phyloP scores from a whole-genome alignment of 2,797 vertebrate species.

The Muscicapa comitata region DNA sequence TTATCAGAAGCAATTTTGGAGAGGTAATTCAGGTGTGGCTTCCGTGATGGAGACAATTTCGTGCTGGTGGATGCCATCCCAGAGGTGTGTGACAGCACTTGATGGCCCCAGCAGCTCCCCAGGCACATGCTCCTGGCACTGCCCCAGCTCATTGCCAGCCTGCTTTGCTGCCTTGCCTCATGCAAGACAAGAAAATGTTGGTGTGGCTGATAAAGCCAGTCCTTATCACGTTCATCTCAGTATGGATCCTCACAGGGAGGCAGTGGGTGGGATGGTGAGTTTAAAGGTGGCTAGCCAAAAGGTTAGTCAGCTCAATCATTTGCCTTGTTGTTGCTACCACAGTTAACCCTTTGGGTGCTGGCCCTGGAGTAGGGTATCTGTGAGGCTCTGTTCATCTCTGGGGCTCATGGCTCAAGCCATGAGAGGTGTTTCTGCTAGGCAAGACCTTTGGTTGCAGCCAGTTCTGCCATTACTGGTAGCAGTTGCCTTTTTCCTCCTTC shows the following conservation, averaged over 20 bases:
- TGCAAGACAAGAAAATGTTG: not conserved
- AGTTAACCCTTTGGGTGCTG: not conserved
- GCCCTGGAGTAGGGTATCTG: not conserved
- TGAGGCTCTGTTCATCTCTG: not conserved
- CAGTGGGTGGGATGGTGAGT: not conserved
- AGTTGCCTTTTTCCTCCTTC: not conserved
- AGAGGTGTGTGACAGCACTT: not conserved
- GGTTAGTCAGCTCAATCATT: not conserved
- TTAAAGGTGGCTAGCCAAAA: not conserved
- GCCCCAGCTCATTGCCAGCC: not conserved
- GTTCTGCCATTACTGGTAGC: not conserved
- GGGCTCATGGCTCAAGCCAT: not conserved
- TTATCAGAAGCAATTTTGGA: conserved; percentile 1
- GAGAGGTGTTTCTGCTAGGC: not conserved
- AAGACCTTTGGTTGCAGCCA: not conserved
- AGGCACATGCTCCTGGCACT: rapidly evolving
- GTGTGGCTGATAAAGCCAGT: not conserved
- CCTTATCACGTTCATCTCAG: not conserved
- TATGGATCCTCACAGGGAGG: not conserved
- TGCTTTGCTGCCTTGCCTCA: rapidly evolving
- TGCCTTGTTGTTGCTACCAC: not conserved
- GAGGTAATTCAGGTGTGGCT: not conserved
- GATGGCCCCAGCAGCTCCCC: rapidly evolving
- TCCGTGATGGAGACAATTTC: rapidly evolving
- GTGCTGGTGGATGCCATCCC: not conserved